Evolutionary conservation across 1,140 invertebrate species (phyloP), one percentile per base, ranked within the genome.

Genomic region (Drosophila nikananu): DNA sequence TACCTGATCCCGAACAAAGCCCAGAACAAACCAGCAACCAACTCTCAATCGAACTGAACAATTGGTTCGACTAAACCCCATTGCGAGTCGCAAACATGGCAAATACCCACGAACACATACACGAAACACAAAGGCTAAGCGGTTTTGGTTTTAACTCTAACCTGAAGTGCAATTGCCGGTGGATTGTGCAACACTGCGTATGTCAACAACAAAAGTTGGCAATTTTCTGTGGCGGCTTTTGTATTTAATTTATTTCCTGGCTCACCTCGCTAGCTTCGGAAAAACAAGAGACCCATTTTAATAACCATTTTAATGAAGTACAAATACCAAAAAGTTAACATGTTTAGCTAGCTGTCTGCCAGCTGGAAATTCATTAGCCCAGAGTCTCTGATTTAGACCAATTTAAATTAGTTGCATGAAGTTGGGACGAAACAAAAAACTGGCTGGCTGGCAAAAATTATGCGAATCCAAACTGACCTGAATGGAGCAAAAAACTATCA

Each of bases 221-320:
- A 54, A 49, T 70, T 65, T 41, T 65, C 55, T 51, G 51, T 48
- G 78, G 57, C 48, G 35, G 54, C 49, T 66, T 48, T 54, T 48
- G 67, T 41, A 42, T 70, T 78, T 77, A 68, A 87, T 80, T 83
- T 72, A 89, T 87, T 89, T 77, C 77, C 77, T 70, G 67, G 48
- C 72, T 68, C 35, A 77, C 55, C 63, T 74, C 61, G 62, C 46
- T 2, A 23, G 58, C n/a, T 8, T 8, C 6, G 2, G 17, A 4
- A 32, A 19, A 52, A 52, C 19, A 55, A 67, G 55, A 51, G 39
- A 44, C 9, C 42, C 42, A 44, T 44, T 42, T 42, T 42, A 55
- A 68, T 48, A 63, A 25, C 49, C 63, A 83, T 82, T 87, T 89
- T 89, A 89, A 89, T 78, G 58, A 74, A 77, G 67, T 70, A 65